Conservation (phyloP, 2,113 vertebrate genomes). For the Solea solea region DNA sequence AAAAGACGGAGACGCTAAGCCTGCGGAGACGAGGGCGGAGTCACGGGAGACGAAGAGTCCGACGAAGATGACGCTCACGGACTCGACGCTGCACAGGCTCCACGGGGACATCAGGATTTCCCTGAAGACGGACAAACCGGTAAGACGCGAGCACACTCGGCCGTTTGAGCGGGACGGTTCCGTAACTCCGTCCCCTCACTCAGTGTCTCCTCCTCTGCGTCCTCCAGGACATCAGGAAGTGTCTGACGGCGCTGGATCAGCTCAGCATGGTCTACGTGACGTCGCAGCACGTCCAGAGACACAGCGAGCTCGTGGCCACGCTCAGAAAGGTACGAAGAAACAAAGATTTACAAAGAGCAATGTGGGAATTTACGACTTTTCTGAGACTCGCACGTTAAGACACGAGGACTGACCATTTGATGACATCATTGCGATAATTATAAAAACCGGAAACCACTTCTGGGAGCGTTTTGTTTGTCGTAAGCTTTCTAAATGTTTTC, state of each 20-base stretch:
- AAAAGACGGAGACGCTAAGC: neutral
- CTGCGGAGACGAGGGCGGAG: neutral
- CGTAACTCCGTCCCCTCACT: too few species aligned
- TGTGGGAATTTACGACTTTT: too few species aligned
- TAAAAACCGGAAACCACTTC: too few species aligned
- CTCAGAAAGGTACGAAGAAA: constrained; percentile 87
- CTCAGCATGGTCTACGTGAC: constrained; percentile 91
- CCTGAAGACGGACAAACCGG: constrained; percentile 92
- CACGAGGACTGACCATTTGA: too few species aligned
- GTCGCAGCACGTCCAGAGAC: constrained; percentile 93
- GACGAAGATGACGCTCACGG: constrained; percentile 72
- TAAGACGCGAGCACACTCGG: constrained; percentile 59
- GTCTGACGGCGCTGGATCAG: constrained; percentile 91
- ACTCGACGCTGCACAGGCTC: constrained; percentile 92
- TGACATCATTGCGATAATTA: too few species aligned
- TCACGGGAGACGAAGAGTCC: constrained; percentile 7
- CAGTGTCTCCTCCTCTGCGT: neutral
- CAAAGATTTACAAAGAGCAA: neutral
- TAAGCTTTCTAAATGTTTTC: too few species aligned
- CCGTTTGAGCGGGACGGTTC: too few species aligned
- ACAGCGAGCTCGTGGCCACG: constrained; percentile 93
- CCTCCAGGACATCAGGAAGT: constrained; percentile 89
- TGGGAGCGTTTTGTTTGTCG: too few species aligned
- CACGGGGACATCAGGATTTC: constrained; percentile 95
- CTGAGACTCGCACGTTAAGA: too few species aligned